Conservation (phyloP, 2,113 vertebrate species). For the Trematocara variabile region DNA sequence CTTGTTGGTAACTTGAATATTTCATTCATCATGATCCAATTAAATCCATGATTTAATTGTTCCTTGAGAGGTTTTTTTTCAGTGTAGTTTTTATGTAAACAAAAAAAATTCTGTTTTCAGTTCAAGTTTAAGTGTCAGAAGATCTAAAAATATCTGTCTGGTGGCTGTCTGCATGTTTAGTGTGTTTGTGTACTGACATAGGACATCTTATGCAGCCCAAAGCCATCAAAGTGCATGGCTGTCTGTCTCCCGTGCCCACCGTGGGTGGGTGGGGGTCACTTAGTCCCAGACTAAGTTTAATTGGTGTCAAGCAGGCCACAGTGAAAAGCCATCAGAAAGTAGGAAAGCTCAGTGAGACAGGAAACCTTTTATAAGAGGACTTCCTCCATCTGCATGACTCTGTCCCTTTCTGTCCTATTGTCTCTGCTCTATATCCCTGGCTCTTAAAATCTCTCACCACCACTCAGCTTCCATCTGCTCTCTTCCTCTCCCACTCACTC, state of each 20-base stretch:
- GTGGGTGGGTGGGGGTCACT: conserved; percentile 26
- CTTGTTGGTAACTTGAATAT: not conserved
- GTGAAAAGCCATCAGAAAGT: conserved; percentile 68
- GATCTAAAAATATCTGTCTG: not conserved
- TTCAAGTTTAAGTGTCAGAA: not conserved
- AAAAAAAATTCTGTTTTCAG: not conserved
- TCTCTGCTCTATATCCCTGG: conserved; percentile 38
- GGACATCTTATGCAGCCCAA: conserved; percentile 12
- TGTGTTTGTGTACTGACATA: conserved; percentile 23
- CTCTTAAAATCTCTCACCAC: conserved; percentile 58
- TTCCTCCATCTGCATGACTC: conserved; percentile 56
- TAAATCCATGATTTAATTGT: not conserved
- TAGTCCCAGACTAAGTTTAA: conserved; percentile 68
- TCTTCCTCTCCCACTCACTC: conserved; percentile 53
- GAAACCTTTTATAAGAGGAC: conserved; percentile 81
- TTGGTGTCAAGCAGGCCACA: conserved; percentile 77
- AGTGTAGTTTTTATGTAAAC: not conserved
- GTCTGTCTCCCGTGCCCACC: conserved; percentile 33
- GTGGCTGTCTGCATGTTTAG: not conserved
- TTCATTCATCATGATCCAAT: not conserved
- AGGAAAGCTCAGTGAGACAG: conserved; percentile 75
- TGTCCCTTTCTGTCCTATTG: conserved; percentile 58
- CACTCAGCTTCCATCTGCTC: conserved; percentile 40
- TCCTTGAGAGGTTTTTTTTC: not conserved
- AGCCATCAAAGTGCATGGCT: conserved; percentile 24